Percentiles rank a stretch among this genome's conserved stretches.
These are phyloP conservation scores for Agrotis ipsilon DNA, from an alignment of 2,888 invertebrate species.

Conservation along the genomic window DNA sequence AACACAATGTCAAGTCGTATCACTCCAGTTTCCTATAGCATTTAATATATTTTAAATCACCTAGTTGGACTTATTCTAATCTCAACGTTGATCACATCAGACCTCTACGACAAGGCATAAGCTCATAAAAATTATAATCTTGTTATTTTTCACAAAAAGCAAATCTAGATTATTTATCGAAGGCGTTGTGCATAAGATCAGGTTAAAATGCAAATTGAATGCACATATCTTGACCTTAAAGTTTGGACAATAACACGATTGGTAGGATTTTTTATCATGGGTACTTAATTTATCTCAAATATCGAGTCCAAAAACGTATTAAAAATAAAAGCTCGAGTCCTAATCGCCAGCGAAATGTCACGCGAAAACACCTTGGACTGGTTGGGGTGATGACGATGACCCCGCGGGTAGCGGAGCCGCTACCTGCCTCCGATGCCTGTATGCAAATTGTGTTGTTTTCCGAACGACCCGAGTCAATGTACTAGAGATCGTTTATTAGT, in stretches of 20 bases:
- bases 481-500: conserved; percentile 78
- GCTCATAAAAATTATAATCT: conserved; percentile 18
- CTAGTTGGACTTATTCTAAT: background rate
- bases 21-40: conserved; percentile 65
- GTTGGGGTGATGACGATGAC: conserved; percentile 87
- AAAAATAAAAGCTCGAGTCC: conserved; percentile 75
- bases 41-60: background rate
- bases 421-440: conserved; percentile 86
- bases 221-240: conserved; percentile 57
- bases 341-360: conserved; percentile 86
- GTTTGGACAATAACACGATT: conserved; percentile 65
- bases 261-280: conserved; percentile 63
- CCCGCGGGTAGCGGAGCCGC: conserved; percentile 74
- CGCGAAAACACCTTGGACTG: conserved; percentile 82
- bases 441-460: conserved; percentile 87
- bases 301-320: conserved; percentile 55
- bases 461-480: conserved; percentile 83
- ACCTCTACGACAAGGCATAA: conserved; percentile 9
- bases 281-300: conserved; percentile 54
- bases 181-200: conserved; percentile 22
- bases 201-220: conserved; percentile 42
- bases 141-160: conserved; percentile 38
- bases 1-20: conserved; percentile 70
- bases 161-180: conserved; percentile 45
- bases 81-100: conserved; percentile 3